A percentile compares a stretch with the other conserved stretches of the same genome.
Evolutionary conservation across 2,113 vertebrate genomes (phyloP).

Genomic region (Vidua macroura): DNA sequence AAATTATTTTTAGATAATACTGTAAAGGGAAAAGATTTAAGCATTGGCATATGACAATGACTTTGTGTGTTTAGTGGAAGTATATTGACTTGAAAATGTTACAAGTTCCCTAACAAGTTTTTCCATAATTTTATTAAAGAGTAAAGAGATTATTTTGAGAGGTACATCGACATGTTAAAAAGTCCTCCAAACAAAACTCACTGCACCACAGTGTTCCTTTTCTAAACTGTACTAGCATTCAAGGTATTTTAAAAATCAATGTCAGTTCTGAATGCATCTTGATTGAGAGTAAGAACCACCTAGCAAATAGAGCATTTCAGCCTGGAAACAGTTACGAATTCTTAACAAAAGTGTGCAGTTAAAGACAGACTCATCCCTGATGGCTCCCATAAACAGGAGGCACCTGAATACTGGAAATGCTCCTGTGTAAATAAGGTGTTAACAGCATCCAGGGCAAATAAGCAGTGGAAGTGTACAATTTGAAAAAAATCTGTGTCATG

Average conservation of each 20-base stretch:
- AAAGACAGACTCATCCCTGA: not conserved
- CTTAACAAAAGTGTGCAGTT: not conserved
- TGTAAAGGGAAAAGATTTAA: not conserved
- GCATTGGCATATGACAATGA: not conserved
- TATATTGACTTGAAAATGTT: not conserved
- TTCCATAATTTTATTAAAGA: not conserved
- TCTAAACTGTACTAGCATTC: not conserved
- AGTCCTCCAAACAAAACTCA: not conserved
- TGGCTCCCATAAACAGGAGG: not conserved
- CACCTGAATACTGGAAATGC: not conserved
- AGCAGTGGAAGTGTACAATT: not conserved
- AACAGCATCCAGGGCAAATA: not conserved
- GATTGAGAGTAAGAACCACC: not conserved
- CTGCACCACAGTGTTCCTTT: not conserved
- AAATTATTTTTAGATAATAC: slow-evolving; percentile 32
- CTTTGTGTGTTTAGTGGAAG: not conserved
- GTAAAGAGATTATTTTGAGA: not conserved
- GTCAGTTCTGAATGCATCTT: not conserved
- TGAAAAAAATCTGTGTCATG: not conserved
- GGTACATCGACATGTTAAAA: not conserved
- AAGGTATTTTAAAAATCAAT: not conserved
- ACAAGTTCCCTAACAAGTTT: not conserved
- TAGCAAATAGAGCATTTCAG: not conserved
- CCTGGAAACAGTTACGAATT: not conserved
- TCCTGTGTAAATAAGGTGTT: not conserved